Percentiles rank a stretch among this genome's conserved stretches.
Conservation (phyloP, 2,888 invertebrate species). For the Anthophora plumipes region DNA sequence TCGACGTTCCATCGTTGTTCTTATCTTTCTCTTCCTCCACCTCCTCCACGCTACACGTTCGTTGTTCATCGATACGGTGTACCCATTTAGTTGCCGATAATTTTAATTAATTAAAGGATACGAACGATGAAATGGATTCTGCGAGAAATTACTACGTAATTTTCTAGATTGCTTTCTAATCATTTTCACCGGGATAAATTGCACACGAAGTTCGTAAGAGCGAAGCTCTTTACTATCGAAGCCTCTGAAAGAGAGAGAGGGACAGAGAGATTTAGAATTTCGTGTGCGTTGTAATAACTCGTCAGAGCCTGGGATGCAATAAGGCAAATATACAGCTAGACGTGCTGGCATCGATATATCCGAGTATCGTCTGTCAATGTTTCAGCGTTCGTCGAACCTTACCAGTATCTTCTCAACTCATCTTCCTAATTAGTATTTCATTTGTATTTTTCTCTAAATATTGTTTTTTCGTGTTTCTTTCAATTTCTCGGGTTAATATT, state of each 20-base stretch:
- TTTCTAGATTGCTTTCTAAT: slow-evolving; percentile 50
- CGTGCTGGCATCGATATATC: neutral
- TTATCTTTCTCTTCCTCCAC: slow-evolving; percentile 27
- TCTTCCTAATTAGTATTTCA: neutral
- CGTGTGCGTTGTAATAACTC: slow-evolving; percentile 3
- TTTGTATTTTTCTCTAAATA: neutral
- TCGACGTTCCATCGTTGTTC: slow-evolving; percentile 54
- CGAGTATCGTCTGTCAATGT: neutral
- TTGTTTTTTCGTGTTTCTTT: neutral
- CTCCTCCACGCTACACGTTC: neutral
- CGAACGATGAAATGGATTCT: slow-evolving; percentile 54
- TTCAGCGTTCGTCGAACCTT: neutral
- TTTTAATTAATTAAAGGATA: slow-evolving; percentile 58
- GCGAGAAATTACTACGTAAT: slow-evolving; percentile 48
- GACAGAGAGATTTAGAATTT: slow-evolving; percentile 21
- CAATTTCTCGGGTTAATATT: neutral
- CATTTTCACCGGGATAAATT: slow-evolving; percentile 29
- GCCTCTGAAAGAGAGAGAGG: neutral
- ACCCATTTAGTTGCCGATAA: slow-evolving; percentile 39
- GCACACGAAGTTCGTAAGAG: neutral
- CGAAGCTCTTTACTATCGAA: neutral
- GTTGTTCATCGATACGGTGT: slow-evolving; percentile 29
- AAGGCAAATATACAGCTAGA: neutral
- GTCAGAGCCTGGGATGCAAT: neutral
- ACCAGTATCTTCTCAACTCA: too few species aligned